Evolutionary conservation across 2,888 invertebrate genomes (phyloP).

Genomic region (Melanophora roralis): DNA sequence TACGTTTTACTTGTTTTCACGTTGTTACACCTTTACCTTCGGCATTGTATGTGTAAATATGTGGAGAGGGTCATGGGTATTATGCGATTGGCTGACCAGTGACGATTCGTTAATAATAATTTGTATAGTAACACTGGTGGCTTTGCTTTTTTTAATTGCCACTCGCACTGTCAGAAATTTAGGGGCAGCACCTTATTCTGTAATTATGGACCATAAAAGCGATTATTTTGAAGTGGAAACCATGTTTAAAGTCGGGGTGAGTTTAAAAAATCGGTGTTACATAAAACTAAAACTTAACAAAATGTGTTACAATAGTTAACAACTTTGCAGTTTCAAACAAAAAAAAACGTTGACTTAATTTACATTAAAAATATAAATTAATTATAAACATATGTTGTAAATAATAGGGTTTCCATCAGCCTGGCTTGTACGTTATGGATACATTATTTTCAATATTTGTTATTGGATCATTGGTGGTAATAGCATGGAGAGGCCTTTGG

Average conservation of each 20-base stretch:
- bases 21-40: constrained; percentile 86
- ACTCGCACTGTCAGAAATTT: constrained; percentile 87
- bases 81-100: constrained; percentile 84
- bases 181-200: constrained; percentile 88
- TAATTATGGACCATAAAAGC: constrained; percentile 85
- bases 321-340: too few relatives aligned
- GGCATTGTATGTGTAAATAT: constrained; percentile 90
- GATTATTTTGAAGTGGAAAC: constrained; percentile 91
- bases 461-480: constrained; percentile 89
- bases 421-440: constrained; percentile 87
- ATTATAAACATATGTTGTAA: too few relatives aligned
- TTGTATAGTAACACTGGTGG: constrained; percentile 82
- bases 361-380: too few relatives aligned
- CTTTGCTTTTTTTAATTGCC: constrained; percentile 83
- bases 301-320: too few relatives aligned
- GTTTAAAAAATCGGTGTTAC: constrained; percentile 72
- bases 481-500: constrained; percentile 94
- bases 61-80: constrained; percentile 90
- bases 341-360: too few relatives aligned
- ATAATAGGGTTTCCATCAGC: constrained; percentile 83
- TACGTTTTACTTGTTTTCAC: constrained; percentile 83
- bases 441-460: constrained; percentile 91
- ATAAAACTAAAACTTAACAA: too few relatives aligned
- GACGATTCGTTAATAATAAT: constrained; percentile 78
- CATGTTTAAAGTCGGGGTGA: constrained; percentile 89